Evolutionary conservation across 2,888 invertebrate species (phyloP).

Genomic region (Panzeria rudis): DNA sequence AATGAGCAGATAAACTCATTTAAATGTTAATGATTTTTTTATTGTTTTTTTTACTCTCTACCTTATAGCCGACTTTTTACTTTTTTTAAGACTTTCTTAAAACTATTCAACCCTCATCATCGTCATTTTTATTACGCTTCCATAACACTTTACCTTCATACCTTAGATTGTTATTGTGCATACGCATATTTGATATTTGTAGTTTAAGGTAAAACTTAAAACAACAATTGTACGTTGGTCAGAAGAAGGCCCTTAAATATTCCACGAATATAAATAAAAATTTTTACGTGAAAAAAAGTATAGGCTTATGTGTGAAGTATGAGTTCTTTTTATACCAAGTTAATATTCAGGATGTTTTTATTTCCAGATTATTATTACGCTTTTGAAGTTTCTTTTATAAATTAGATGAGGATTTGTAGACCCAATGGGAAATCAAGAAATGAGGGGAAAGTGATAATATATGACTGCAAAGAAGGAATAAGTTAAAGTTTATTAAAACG

Average conservation of each 20-base stretch:
- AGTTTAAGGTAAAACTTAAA: neutral
- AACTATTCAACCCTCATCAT: constrained; percentile 66
- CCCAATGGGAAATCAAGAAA: constrained; percentile 35
- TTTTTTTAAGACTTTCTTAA: constrained; percentile 38
- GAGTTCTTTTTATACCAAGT: constrained; percentile 14
- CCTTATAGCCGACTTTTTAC: constrained; percentile 15
- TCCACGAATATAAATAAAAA: neutral
- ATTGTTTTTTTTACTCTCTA: constrained; percentile 9
- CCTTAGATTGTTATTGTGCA: constrained; percentile 36
- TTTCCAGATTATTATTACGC: constrained; percentile 21
- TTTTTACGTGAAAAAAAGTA: neutral
- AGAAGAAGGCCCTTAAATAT: neutral
- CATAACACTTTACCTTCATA: constrained; percentile 18
- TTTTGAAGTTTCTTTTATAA: constrained; percentile 39
- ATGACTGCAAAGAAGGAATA: too few species aligned
- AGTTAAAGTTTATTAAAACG: too few species aligned
- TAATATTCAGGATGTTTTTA: constrained; percentile 42
- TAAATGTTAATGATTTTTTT: constrained; percentile 70
- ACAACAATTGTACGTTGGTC: constrained; percentile 22
- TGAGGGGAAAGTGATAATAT: too few species aligned
- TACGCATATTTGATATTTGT: neutral
- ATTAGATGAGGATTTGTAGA: neutral
- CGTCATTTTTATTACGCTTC: constrained; percentile 40
- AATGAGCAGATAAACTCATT: constrained; percentile 70
- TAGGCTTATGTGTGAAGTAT: neutral